Base-by-base conservation (phyloP, 2,797 vertebrate species). In the Alosa sapidissima region DNA sequence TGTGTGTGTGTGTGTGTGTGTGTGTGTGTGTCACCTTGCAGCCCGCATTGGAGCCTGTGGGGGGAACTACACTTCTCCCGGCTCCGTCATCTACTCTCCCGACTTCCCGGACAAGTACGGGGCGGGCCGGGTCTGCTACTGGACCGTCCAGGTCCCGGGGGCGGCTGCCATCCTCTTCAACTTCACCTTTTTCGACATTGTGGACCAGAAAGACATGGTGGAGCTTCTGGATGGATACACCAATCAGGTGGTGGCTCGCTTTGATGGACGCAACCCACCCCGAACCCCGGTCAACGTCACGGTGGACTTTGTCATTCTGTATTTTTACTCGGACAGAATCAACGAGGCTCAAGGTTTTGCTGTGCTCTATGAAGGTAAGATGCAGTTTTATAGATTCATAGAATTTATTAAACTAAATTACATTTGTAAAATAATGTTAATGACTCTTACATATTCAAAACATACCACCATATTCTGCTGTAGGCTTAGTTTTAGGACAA, bases 331-430 rank as follows among this genome's bases (percentile, higher is more conserved):
- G 0, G 98, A 99, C 91, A 96, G 97, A 58, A 96, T 97, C 89
- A 98, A 98, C 92, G 97, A 98, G 89, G 97, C 97, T 58, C 97
- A 98, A 83, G 98, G 98, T 36, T 99, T 99, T 85, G 96, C 98
- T 87, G 93, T 98, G 91, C 93, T 97, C n/a, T 99, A 99, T 83
- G 95, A 96, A 95, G 98, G 98, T 99, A 91, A 92, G 90, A 10
- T 78, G 72, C 68, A 36, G 10, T 28, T 68, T 68, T 68, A 62
- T 9, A 24, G n/a, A 4, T 62, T 24, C 10, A 9, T 62, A 2
- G 58, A 60, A 28, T 62, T 1, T 5, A 68, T 14, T 13, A 33
- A 62, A 62, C 1, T 24, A 68, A 13, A 68, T 68, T 28, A 68
- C 11, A 72, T 36, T 36, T 72, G 65, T 45, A 14, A 33, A 6